Evolutionary conservation across 1,140 invertebrate species (phyloP), one percentile per base, ranked within the genome.

Genomic region (Anthonomus grandis): DNA sequence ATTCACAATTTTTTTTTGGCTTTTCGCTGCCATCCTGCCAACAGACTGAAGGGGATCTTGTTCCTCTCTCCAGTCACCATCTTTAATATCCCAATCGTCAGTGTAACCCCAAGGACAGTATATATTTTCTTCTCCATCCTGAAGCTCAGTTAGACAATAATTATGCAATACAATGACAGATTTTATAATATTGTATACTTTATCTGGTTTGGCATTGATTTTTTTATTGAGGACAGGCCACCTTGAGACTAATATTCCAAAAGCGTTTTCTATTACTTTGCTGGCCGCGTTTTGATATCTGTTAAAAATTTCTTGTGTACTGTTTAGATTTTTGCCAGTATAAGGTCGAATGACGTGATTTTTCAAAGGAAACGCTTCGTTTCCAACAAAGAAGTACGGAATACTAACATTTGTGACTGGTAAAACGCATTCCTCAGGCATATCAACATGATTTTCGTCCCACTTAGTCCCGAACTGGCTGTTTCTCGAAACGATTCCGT

Each of bases 241-340:
- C 13, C 53, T 22, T 12, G 53, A 34, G 9, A 63, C 66, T 55
- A 75, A 55, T 38, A 76, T 73, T 25, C 74, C 74, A 64, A 77
- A 76, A 6, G 70, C 65, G 65, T 73, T 74, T 70, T 75, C 70
- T 39, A 76, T 64, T 22, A 63, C 60, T 57, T 70, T 39, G 50
- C 73, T 62, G 22, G 6, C 27, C 22, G 70, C 72, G 55, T 73
- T 56, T 24, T 10, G 55, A 18, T 62, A 23, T 38, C 50, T 51
- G 31, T 62, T 63, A 41, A 55, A 63, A 31, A 60, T 46, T 39
- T 31, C 55, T 56, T 63, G 17, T 8, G n/a, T 36, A n/a, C 22
- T 15, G 23, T 5, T 15, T 24, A 55, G 15, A 50, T 49, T 55
- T 55, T 34, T 50, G 10, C 63, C 49, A 42, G 47, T 37, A 55